Percentiles rank a stretch among this genome's conserved stretches.
phyloP scores from a whole-genome alignment of 2,113 vertebrate species.

The Albula glossodonta region DNA sequence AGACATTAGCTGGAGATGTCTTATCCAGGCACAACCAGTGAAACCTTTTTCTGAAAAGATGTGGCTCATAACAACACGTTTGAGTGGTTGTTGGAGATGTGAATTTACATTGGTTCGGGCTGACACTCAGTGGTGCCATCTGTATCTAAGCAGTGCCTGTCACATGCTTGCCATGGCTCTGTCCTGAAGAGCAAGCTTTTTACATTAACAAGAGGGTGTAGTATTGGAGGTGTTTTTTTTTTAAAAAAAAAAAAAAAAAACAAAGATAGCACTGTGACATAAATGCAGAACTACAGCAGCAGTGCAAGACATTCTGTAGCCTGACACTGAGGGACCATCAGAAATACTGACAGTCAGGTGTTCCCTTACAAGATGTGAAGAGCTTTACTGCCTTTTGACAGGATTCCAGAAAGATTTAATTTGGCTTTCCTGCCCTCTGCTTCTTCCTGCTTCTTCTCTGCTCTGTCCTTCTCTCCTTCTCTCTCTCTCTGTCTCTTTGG shows the following conservation, averaged over 20 bases:
- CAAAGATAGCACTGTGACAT: constrained; percentile 42
- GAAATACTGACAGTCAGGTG: constrained; percentile 30
- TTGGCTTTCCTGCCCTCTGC: not conserved
- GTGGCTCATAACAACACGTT: too few species aligned
- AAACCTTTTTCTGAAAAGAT: constrained; percentile 33
- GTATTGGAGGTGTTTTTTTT: not conserved
- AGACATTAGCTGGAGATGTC: constrained; percentile 37
- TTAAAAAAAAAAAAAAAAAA: constrained; percentile 18
- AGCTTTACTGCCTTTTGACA: constrained; percentile 46
- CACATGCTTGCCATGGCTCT: constrained; percentile 48
- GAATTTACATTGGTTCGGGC: constrained; percentile 13
- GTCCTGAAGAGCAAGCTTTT: constrained; percentile 61
- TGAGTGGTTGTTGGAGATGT: constrained; percentile 16
- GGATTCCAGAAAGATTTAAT: constrained; percentile 14
- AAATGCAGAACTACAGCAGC: constrained; percentile 23
- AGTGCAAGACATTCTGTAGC: constrained; percentile 12
- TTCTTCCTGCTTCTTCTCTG: constrained; percentile 24
- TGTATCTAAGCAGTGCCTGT: constrained; percentile 33
- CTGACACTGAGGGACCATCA: not conserved
- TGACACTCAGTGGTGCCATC: constrained; percentile 3
- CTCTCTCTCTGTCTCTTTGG: constrained; percentile 36
- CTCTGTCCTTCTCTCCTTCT: constrained; percentile 34
- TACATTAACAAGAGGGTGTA: constrained; percentile 62
- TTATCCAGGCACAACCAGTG: constrained; percentile 45
- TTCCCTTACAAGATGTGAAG: constrained; percentile 39